Base-by-base conservation (phyloP, 2,797 vertebrate genomes). In the Champsocephalus gunnari region DNA sequence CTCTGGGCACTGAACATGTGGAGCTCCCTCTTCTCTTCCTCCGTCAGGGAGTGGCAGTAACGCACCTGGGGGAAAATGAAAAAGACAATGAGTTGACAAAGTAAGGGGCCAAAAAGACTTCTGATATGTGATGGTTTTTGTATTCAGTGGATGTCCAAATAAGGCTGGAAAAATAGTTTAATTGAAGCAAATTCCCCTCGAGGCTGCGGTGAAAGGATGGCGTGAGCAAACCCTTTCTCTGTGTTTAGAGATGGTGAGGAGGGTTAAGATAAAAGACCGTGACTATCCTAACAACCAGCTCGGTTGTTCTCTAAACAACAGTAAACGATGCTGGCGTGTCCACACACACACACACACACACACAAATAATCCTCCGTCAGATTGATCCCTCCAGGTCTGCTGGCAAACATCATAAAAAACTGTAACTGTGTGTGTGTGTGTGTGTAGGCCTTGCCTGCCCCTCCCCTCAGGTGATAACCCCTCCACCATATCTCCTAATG, bases 1-100 rank as follows among this genome's bases (percentile, higher is more conserved):
- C 98, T 96, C 89, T 99, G 98, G 56, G 94, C 92, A 60, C 97
- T 99, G 90, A 99, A 99, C 94, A 98, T 96, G 63, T 96, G 96
- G 77, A 99, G 92, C 76, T 99, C 98, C 72, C 96, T 96, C 88
- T 96, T 98, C 80, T 99, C 98, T 84, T 99, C 98, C 81, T 98
- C 97, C 3, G 93, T 96, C 84, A 99, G 88, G 10, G 96, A 96
- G 78, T 98, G 97, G 89, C 97, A 99, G 73, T 99, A 99, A 72
- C 97, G 95, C 84, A 99, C 94, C 98, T 99, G 89, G 21, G 68
- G 56, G 12, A 21, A 38, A 8, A 38, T 38, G 28, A 38, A 3
- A 59, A 13, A 59, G 10, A 19, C 4, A 61, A 54, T 58, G 17
- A 61, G 58, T 10, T 34, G 9, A 68, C 17, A 60, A 64, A 72